Conservation (phyloP, 2,888 invertebrate species). For the Gisinianus flammeolus region DNA sequence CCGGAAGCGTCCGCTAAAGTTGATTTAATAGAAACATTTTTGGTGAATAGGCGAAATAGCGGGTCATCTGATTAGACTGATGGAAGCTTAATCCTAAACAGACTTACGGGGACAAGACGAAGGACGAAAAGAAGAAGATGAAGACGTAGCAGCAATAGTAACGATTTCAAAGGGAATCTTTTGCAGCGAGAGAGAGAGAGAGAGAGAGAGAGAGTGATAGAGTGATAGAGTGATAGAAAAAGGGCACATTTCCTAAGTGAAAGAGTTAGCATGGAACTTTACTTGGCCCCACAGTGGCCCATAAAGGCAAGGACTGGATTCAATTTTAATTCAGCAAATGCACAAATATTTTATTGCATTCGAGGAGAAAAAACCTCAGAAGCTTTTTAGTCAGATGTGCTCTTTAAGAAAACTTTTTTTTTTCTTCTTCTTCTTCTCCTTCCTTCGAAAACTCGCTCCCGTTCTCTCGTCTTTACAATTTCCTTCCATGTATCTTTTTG, state of each 20-base stretch:
- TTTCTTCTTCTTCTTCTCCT: slow-evolving; percentile 6
- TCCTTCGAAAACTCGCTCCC: background rate
- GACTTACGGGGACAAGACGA: background rate
- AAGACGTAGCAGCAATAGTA: too few species aligned
- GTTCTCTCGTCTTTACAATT: background rate
- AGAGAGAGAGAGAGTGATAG: too few species aligned
- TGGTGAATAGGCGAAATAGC: slow-evolving; percentile 4
- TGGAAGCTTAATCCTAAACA: slow-evolving; percentile 1
- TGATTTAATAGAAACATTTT: slow-evolving; percentile 14
- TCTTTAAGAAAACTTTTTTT: slow-evolving; percentile 36
- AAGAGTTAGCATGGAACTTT: slow-evolving; percentile 7
- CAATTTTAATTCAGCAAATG: slow-evolving; percentile 55
- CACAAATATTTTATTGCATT: slow-evolving; percentile 51
- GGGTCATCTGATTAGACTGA: slow-evolving; percentile 37
- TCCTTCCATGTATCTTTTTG: background rate
- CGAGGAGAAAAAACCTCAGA: slow-evolving; percentile 39
- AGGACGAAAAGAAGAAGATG: slow-evolving; percentile 6
- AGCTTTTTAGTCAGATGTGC: slow-evolving; percentile 40
- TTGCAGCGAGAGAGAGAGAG: too few species aligned
- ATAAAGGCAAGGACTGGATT: slow-evolving; percentile 40
- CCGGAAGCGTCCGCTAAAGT: slow-evolving; percentile 7
- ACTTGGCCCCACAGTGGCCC: slow-evolving; percentile 17
- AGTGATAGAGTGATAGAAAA: too few species aligned
- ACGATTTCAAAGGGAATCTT: too few species aligned
- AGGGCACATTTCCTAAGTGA: too few species aligned